Evolutionary conservation across 1,140 invertebrate species (phyloP), one percentile per base, ranked within the genome.

Genomic region (Stegodyphus dumicola): DNA sequence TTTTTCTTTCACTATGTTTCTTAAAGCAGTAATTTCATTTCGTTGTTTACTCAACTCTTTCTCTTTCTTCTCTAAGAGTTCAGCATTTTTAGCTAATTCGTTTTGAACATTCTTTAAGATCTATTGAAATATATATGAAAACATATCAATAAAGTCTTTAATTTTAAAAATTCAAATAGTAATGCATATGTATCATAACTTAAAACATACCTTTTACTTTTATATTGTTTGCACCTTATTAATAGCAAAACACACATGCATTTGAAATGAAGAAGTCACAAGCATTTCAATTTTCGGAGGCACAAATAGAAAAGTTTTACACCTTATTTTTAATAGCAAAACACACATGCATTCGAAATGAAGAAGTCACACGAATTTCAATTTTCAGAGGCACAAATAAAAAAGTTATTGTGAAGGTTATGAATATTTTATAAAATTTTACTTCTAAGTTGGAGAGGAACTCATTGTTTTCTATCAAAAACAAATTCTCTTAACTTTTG

Each of bases 1-100:
- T 66, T 88, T 87, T 80, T 88, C 78, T 33, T 60, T 67, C 6
- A 87, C 69, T 64, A 67, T 70, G 33, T 79, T 75, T 74, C 87
- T 86, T 15, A 87, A 78, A 17, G 84, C 74, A 49, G 60, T 80
- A 2, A 75, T 91, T 11, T 90, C 88, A 53, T 90, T 90, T 89
- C 91, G 89, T 84, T 92, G 85, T 87, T 92, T 53, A 7, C 33
- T 75, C 10, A 86, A 66, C 7, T 69, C 73, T 56, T 70, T 77
- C 52, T 80, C 60, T 75, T 85, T 85, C 6, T 17, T 18, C 9
- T 85, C 81, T 91, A 69, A 87, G 87, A 87, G 6, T 79, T 80
- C 1, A 88, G 65, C 6, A 90, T 18, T 66, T 90, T 90, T 86
- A 0, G 88, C 87, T 81, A 91, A 89, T 76, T 87, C 73, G 60